Conservation (phyloP, 2,113 vertebrate genomes). For the Labeo rohita region DNA sequence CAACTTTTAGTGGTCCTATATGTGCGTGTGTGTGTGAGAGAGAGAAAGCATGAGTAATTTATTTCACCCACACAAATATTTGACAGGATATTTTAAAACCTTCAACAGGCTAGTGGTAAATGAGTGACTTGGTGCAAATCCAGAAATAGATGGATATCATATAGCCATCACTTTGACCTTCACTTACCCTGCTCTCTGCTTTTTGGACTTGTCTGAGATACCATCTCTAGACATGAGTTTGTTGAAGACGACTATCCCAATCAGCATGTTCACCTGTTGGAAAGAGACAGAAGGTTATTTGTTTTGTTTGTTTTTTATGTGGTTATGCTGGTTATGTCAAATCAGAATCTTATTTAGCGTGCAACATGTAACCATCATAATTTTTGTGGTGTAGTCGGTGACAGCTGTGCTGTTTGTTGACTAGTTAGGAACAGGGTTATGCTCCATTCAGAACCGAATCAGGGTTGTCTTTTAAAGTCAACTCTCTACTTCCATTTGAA, state of each 20-base stretch:
- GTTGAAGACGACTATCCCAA: conserved; percentile 98
- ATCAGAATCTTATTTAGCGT: neutral
- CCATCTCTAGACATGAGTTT: conserved; percentile 98
- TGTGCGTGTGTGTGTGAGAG: neutral
- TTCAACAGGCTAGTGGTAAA: neutral
- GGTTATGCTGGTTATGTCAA: neutral
- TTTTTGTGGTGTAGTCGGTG: neutral
- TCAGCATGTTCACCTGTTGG: conserved; percentile 95
- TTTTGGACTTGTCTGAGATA: conserved; percentile 99
- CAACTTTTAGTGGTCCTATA: neutral
- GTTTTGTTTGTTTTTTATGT: neutral
- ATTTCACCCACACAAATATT: neutral
- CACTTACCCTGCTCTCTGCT: conserved; percentile 97
- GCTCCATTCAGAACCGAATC: neutral
- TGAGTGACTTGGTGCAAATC: conserved; percentile 26
- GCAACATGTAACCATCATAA: neutral
- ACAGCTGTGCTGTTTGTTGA: neutral
- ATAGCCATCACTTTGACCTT: neutral
- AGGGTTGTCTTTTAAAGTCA: neutral
- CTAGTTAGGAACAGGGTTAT: neutral
- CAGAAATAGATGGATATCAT: neutral
- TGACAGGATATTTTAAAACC: conserved; percentile 25
- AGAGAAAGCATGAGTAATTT: conserved; percentile 11
- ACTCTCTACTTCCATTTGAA: neutral
- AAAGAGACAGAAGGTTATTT: conserved; percentile 20